Evolutionary conservation across 35 echinoderm and acorn worm species (phyloP).

Genomic region (Hemicentrotus pulcherrimus): DNA sequence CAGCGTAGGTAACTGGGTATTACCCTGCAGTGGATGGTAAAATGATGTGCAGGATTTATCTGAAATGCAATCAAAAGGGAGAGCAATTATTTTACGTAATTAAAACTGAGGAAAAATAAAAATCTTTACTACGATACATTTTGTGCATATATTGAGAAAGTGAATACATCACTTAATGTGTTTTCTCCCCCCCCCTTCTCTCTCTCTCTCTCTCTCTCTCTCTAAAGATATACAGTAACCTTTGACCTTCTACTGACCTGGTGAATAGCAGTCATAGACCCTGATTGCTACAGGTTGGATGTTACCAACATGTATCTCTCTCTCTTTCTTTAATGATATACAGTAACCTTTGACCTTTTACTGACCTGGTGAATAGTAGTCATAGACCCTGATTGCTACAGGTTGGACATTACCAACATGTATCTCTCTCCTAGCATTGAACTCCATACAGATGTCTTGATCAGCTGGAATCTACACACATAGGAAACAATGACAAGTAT

Average conservation of each 20-base stretch:
- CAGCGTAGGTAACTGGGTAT: background rate
- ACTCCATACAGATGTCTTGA: constrained; percentile 52
- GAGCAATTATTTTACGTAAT: background rate
- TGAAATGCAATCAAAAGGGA: background rate
- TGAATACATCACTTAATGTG: too few species aligned
- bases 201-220: constrained; percentile 25
- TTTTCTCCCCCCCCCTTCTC: too few species aligned
- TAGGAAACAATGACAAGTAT: background rate
- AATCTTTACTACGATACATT: background rate
- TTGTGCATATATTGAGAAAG: too few species aligned
- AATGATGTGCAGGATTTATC: constrained; percentile 40
- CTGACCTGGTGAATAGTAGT: constrained; percentile 90
- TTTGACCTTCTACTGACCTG: constrained; percentile 61
- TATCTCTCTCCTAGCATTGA: constrained; percentile 65
- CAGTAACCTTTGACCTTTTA: background rate
- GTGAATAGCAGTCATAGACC: constrained; percentile 87
- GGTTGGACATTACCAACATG: constrained; percentile 86
- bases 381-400: constrained; percentile 78
- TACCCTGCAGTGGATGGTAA: background rate
- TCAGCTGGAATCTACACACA: constrained; percentile 56
- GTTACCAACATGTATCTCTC: constrained; percentile 72
- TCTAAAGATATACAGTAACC: background rate
- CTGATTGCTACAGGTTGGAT: constrained; percentile 82
- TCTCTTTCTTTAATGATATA: background rate
- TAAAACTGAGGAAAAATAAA: background rate